Base-by-base conservation (phyloP, 2,113 vertebrate species). In the Gopherus flavomarginatus region DNA sequence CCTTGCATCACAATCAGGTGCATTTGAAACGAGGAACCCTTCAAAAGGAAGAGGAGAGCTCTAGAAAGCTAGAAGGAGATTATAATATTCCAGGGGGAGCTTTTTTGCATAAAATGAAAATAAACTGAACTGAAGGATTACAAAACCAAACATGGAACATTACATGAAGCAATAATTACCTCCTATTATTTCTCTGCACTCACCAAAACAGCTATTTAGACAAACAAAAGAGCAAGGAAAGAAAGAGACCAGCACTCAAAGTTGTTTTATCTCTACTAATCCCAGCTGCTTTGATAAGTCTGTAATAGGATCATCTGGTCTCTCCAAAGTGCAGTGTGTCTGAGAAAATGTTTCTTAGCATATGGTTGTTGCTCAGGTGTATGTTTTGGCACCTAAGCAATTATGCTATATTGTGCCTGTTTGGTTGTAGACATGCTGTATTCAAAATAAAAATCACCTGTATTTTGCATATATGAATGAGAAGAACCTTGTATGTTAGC, bases 151-250 rank as follows among this genome's bases (percentile, higher is more conserved):
- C 98, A 98, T 6, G 95, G 97, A 98, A 96, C 96, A 97, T 97
- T 98, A 98, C 98, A 98, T 97, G 98, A 96, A 97, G 92, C 98
- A 97, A 98, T 98, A 98, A 98, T 98, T 98, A 98, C 98, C 96
- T 98, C 97, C 97, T 95, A 98, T 98, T 98, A 98, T 98, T 98
- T 97, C 98, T 96, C 97, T 93, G 97, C 97, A 86, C 97, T 97
- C 97, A 98, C 97, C 97, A 98, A 98, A 98, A 98, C 97, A 98
- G 98, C 98, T 98, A 97, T 98, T 98, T 98, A 98, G 97, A 97
- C 97, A 98, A 97, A 98, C 97, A 98, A 98, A 98, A 95, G 96
- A 96, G 94, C 49, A 26, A 95, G 92, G 96, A 97, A 98, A 97
- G 97, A 92, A 94, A 95, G 97, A 97, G 97, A 96, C 96, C 97